Base-by-base conservation (phyloP, 2,113 vertebrate genomes). In the Rhombomys opimus region DNA sequence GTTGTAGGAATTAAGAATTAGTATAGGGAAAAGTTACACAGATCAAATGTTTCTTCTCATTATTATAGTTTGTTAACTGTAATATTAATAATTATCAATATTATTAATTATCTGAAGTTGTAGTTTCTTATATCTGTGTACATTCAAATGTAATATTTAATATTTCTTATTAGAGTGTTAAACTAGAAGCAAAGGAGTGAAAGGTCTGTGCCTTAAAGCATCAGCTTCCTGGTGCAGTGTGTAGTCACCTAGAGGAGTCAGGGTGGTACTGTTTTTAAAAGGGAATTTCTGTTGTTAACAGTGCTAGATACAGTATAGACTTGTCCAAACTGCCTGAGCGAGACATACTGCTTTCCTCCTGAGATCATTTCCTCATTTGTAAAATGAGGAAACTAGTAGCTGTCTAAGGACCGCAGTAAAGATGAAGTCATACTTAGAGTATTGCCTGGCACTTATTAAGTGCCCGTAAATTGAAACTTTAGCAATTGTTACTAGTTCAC, bases 1-100 rank as follows among this genome's bases (percentile, higher is more conserved):
- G 9, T 93, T 88, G 46, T 80, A 11, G 86, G 61, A 96, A 86
- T 95, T 93, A 59, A 87, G 67, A 90, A 84, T 95, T 94, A 91
- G 0, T 46, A n/a, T 72, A 93, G 59, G 76, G 30, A 85, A 96
- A 81, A 92, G 23, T 87, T 80, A 54, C 94, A 61, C 94, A 89
- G 46, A 84, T 78, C 9, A 96, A 85, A 68, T 95, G 63, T 90
- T 95, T 70, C 50, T 76, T 89, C 27, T 92, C 89, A 70, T 59
- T 91, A 9, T 76, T 76, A 32, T 61, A 38, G 46, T 46, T 46
- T 46, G 46, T 46, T 46, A 46, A 46, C 46, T 46, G 5, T 46
- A 46, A 46, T 46, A 46, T 46, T 46, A 46, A 46, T 46, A 46
- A 46, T 46, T 46, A 59, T 38, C 92, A 82, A 25, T 87, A 59